Conservation (phyloP, 2,113 vertebrate genomes). For the Rana temporaria region DNA sequence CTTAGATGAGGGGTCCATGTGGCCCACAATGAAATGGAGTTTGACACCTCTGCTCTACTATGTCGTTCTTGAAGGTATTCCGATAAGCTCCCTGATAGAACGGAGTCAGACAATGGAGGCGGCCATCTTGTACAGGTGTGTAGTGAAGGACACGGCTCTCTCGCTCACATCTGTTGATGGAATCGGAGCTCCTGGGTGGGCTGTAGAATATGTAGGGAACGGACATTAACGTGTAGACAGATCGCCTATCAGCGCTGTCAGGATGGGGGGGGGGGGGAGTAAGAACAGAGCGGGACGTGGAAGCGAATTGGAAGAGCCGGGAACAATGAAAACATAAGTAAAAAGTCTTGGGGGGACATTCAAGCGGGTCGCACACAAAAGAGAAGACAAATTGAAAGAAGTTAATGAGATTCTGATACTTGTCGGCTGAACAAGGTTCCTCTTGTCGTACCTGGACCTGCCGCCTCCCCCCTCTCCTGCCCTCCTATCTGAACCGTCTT, state of each 20-base stretch:
- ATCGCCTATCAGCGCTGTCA: neutral
- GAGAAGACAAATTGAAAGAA: conserved; percentile 61
- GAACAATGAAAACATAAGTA: conserved; percentile 20
- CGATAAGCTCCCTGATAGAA: too few relatives aligned
- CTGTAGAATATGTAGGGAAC: neutral
- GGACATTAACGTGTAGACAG: neutral
- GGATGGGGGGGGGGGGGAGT: neutral
- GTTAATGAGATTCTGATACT: conserved; percentile 56
- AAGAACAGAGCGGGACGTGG: neutral
- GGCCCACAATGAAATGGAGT: too few relatives aligned
- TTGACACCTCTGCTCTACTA: too few relatives aligned
- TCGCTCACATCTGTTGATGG: neutral
- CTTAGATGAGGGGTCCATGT: too few relatives aligned
- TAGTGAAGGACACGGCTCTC: neutral
- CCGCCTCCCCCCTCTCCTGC: conserved; percentile 59
- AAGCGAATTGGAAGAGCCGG: neutral
- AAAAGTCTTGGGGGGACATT: conserved; percentile 40
- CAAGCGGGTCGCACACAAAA: conserved; percentile 55
- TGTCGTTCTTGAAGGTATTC: too few relatives aligned
- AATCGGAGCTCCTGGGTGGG: conserved; percentile 23
- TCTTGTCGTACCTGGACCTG: conserved; percentile 61
- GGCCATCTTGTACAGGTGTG: too few relatives aligned
- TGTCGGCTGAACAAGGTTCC: conserved; percentile 63
- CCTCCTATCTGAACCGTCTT: conserved; percentile 64
- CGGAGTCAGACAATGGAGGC: too few relatives aligned